Base-by-base conservation (phyloP, 2,888 invertebrate genomes). In the Leptinotarsa peninsularis region DNA sequence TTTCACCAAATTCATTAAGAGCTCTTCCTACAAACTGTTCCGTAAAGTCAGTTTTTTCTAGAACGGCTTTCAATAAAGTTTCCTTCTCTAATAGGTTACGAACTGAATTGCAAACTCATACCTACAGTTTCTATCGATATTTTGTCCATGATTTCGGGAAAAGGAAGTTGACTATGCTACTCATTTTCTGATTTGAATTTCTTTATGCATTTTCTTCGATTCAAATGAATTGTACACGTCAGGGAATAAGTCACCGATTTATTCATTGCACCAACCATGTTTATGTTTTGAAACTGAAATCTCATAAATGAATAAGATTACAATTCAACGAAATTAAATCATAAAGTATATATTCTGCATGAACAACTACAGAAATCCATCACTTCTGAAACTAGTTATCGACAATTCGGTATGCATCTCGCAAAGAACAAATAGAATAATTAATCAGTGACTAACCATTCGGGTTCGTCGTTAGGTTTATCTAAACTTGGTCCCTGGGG, bases 381-480 rank as follows among this genome's bases (percentile, higher is more conserved):
- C 10, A 27, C 63, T 17, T 33, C 63, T 33, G n/a, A 43, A 63
- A 43, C 63, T 33, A n/a, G 63, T 63, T 63, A 33, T n/a, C 63
- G 17, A 17, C 33, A 2, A 43, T 43, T 63, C 63, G 18, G 63
- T 63, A 63, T 63, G 33, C 63, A 63, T 63, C 63, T 63, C 63
- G 63, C 63, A 63, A 63, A n/a, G 63, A 63, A 63, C 63, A 63
- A 63, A 63, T 63, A 63, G 63, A 63, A 63, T 63, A 63, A 63
- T 43, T 63, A 63, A 63, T 63, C n/a, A 58, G 63, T 15, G 33
- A 63, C 63, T 63, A 63, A 63, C 63, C n/a, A 43, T 33, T 63
- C 63, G 3, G 33, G n/a, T 43, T 43, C n/a, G 27, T 43, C 33
- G 33, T 63, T 63, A 4, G 63, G 63, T 63, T 63, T 43, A 33